phyloP scores from a whole-genome alignment of 2,888 invertebrate genomes.

The Tubiluchus corallicola region DNA sequence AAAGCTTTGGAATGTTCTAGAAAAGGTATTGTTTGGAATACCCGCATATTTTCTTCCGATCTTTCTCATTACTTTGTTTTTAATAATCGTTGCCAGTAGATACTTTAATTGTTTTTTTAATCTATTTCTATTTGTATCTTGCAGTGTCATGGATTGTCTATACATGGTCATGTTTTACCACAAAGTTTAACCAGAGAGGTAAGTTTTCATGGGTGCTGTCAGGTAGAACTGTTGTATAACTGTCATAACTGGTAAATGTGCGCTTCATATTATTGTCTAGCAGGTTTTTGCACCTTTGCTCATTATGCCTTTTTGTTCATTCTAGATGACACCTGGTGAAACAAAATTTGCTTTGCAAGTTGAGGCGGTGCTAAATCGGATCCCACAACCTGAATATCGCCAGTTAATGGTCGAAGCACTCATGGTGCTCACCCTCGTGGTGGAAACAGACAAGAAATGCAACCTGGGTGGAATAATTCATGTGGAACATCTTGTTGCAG shows the following conservation, averaged over 20 bases:
- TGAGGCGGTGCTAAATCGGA: conserved; percentile 85
- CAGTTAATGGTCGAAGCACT: conserved; percentile 86
- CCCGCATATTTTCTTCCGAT: neutral
- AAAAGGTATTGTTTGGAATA: conserved; percentile 42
- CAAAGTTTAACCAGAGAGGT: conserved; percentile 82
- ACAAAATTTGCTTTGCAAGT: conserved; percentile 93
- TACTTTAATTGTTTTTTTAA: neutral
- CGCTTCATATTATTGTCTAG: no score
- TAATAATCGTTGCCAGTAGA: neutral
- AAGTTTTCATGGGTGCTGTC: no score
- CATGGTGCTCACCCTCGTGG: conserved; percentile 72
- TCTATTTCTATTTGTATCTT: no score
- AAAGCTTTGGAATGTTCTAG: conserved; percentile 71
- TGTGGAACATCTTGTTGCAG: conserved; percentile 78
- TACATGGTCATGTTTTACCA: conserved; percentile 72
- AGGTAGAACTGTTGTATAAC: no score
- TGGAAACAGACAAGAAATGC: conserved; percentile 27
- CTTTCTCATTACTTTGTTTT: neutral
- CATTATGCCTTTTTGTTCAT: no score
- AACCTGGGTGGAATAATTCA: conserved; percentile 43
- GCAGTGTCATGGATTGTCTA: conserved; percentile 76
- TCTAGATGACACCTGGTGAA: conserved; percentile 86
- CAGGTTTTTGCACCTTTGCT: no score
- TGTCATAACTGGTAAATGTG: no score
- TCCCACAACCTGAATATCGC: conserved; percentile 94